These are phyloP conservation scores for Eupithecia subfuscata DNA, from an alignment of 2,888 invertebrate genomes.

Conservation along the genomic window DNA sequence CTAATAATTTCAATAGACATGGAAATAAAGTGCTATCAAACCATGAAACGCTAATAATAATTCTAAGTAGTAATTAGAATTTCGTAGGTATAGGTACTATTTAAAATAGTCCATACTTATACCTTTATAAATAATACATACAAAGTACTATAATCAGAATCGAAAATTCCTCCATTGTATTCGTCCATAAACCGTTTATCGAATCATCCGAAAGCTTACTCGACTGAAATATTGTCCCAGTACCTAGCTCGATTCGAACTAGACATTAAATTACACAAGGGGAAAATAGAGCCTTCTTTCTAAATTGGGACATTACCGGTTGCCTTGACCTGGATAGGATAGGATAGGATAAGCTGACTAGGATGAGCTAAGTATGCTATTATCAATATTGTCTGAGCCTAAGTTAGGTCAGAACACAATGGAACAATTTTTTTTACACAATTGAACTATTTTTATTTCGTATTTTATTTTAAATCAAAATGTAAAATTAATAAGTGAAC, in stretches of 20 bases:
- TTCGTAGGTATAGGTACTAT: too few species aligned
- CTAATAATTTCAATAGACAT: too few species aligned
- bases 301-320: constrained; percentile 30
- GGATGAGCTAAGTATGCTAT: constrained; percentile 30
- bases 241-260: constrained; percentile 3
- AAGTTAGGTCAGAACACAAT: neutral
- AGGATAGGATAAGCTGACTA: constrained; percentile 24
- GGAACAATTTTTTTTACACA: neutral
- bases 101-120: too few species aligned
- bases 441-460: neutral
- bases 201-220: constrained; percentile 14
- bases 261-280: constrained; percentile 16
- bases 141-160: neutral
- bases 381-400: constrained; percentile 25
- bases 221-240: constrained; percentile 13
- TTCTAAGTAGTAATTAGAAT: too few species aligned
- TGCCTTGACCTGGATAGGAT: constrained; percentile 41
- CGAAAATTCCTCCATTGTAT: neutral
- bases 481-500: neutral
- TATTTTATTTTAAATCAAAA: neutral
- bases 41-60: neutral
- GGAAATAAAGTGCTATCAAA: too few species aligned
- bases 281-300: constrained; percentile 19
- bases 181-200: neutral
- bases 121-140: neutral